Evolutionary conservation across 2,797 vertebrate species (phyloP).

Genomic region (Natrix natrix): DNA sequence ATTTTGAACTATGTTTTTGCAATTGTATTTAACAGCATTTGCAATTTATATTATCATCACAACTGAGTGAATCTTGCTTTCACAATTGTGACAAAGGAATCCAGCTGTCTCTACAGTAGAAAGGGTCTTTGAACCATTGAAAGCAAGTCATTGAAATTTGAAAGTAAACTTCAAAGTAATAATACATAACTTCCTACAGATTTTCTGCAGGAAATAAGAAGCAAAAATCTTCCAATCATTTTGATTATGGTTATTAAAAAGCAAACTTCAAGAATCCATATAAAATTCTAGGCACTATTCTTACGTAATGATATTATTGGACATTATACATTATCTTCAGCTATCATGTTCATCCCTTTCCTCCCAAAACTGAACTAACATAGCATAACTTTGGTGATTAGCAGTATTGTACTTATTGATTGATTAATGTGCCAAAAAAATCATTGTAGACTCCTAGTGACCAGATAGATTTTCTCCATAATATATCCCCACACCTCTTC

Average conservation of each 20-base stretch:
- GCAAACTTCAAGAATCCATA: background rate
- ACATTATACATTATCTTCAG: background rate
- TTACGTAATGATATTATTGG: background rate
- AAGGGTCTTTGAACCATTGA: background rate
- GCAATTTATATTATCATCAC: background rate
- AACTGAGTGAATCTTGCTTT: background rate
- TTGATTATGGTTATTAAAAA: background rate
- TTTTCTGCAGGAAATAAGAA: background rate
- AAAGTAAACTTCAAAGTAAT: background rate
- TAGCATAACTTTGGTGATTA: background rate
- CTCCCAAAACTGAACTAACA: background rate
- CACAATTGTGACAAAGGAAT: background rate
- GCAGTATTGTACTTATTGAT: background rate
- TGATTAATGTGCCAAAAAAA: background rate
- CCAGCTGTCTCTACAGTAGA: background rate
- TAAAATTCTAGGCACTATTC: background rate
- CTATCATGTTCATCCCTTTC: background rate
- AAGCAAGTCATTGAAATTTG: background rate
- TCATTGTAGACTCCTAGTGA: background rate
- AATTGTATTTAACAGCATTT: background rate
- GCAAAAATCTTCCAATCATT: background rate
- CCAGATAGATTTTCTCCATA: background rate
- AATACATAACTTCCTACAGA: background rate
- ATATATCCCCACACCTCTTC: background rate
- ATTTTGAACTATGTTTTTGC: background rate